Percentiles rank a stretch among this genome's conserved stretches.
These are phyloP conservation scores for Halcyon leucocephala DNA, from an alignment of 2,797 vertebrate species.

Conservation along the genomic window DNA sequence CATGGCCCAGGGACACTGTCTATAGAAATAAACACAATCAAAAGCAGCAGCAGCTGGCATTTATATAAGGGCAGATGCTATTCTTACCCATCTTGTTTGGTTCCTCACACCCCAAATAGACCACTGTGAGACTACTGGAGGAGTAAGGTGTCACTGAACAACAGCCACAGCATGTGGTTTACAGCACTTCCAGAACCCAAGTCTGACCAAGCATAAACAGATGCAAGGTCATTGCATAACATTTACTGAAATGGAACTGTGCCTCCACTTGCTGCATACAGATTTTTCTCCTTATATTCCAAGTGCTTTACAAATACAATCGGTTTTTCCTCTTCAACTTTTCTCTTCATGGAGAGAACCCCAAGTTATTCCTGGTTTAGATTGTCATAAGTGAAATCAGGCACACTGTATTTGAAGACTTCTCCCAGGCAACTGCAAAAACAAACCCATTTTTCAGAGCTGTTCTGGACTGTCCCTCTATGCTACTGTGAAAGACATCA, in stretches of 20 bases:
- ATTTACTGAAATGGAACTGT: not conserved
- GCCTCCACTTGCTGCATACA: not conserved
- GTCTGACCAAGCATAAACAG: not conserved
- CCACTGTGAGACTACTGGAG: constrained; percentile 30
- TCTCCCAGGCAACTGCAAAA: not conserved
- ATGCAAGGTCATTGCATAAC: constrained; percentile 3
- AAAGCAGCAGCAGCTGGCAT: constrained; percentile 47
- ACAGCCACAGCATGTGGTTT: not conserved
- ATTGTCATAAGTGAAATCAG: not conserved
- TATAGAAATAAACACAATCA: constrained; percentile 43
- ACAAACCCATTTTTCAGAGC: not conserved
- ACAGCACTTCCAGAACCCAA: constrained; percentile 26
- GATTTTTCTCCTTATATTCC: not conserved
- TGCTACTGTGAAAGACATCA: not conserved
- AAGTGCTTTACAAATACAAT: not conserved
- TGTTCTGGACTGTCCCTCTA: not conserved
- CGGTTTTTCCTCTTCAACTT: not conserved
- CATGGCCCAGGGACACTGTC: not conserved
- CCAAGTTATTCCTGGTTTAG: not conserved
- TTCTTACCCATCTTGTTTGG: constrained; percentile 64
- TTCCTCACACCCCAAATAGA: constrained; percentile 43
- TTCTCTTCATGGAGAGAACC: not conserved
- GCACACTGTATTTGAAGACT: not conserved
- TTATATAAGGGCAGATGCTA: constrained; percentile 65
- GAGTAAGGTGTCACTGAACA: constrained; percentile 47